A percentile compares a stretch with the other conserved stretches of the same genome.
phyloP scores from a whole-genome alignment of 2,797 vertebrate genomes.

The Odontamblyopus rebecca region DNA sequence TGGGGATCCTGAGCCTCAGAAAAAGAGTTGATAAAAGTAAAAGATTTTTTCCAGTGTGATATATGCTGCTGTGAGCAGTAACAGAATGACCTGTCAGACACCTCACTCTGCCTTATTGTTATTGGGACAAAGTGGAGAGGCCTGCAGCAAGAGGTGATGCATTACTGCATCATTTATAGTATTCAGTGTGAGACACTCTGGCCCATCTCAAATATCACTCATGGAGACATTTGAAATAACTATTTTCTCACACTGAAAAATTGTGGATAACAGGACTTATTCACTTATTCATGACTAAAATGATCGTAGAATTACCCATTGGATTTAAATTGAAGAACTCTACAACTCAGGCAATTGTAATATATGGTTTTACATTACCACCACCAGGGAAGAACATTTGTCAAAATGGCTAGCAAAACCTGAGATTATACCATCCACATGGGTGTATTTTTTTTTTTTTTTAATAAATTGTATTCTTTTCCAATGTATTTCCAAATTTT shows the following conservation, averaged over 20 bases:
- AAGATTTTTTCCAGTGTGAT: constrained; percentile 45
- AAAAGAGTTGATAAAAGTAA: constrained; percentile 50
- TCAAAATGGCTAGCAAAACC: not conserved
- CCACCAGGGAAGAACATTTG: not conserved
- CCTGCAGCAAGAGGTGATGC: constrained; percentile 38
- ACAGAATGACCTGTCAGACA: constrained; percentile 50
- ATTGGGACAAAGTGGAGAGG: constrained; percentile 49
- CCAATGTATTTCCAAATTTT: not conserved
- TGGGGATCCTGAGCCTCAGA: constrained; percentile 40
- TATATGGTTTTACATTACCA: not conserved
- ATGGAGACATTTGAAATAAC: constrained; percentile 4
- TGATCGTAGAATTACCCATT: not conserved
- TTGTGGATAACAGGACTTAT: not conserved
- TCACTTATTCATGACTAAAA: not conserved
- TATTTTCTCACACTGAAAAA: constrained; percentile 6
- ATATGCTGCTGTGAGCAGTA: constrained; percentile 36
- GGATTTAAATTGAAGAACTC: not conserved
- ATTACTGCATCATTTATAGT: constrained; percentile 40
- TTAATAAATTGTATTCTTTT: not conserved
- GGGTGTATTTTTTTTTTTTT: not conserved
- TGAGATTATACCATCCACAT: not conserved
- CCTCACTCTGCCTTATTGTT: constrained; percentile 47
- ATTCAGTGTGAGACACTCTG: constrained; percentile 35
- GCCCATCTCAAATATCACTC: constrained; percentile 38
- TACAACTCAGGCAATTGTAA: not conserved